Conservation (phyloP, 2,888 invertebrate genomes). For the Cinara cedri region DNA sequence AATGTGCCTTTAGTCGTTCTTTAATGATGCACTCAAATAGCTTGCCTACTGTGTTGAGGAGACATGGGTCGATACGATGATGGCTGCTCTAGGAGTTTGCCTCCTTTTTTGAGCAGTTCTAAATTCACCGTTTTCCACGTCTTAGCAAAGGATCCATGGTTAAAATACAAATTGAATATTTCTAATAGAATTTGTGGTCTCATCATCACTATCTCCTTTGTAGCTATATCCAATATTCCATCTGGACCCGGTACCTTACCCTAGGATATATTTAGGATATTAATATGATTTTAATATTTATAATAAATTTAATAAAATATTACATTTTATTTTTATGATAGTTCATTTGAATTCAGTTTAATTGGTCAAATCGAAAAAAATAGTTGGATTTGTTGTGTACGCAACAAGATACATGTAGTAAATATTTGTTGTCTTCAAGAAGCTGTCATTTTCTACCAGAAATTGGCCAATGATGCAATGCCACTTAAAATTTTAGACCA, state of each 20-base stretch:
- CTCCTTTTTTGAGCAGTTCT: background rate
- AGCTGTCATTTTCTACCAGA: constrained; percentile 58
- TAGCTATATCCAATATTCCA: background rate
- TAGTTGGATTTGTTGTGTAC: constrained; percentile 49
- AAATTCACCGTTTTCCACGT: background rate
- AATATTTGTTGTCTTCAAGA: constrained; percentile 59
- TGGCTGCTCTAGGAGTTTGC: background rate
- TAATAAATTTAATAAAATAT: background rate
- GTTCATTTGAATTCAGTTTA: constrained; percentile 7
- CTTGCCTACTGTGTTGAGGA: too few species aligned
- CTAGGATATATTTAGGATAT: background rate
- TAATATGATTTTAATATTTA: background rate
- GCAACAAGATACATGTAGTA: constrained; percentile 49
- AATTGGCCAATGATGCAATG: constrained; percentile 57
- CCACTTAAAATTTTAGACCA: constrained; percentile 58
- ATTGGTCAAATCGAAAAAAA: constrained; percentile 58
- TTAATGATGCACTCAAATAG: too few species aligned
- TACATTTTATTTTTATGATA: background rate
- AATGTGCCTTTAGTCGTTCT: background rate
- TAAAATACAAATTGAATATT: background rate
- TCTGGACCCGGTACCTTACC: constrained; percentile 13
- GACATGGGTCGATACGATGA: background rate
- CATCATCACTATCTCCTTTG: background rate
- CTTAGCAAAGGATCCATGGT: background rate
- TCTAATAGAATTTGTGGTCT: background rate